Evolutionary conservation across 2,113 vertebrate species (phyloP), one percentile per base, ranked within the genome.

Genomic region (Typhlomys cinereus): DNA sequence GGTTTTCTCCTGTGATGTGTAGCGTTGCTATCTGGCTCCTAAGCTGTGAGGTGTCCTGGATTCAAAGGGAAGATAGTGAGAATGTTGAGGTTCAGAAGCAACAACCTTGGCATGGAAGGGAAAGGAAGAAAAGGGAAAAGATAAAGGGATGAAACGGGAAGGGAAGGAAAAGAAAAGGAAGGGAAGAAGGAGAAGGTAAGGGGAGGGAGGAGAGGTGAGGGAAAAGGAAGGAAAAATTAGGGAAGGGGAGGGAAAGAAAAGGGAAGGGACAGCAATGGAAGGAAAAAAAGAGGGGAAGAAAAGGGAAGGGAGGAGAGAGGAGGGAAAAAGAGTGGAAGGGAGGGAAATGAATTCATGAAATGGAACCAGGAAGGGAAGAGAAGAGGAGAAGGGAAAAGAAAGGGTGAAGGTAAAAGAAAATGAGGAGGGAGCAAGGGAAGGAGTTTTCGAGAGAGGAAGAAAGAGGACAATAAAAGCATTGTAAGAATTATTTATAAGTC

Each of bases 401-500:
- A 21, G 27, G 34, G n/a, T n/a, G n/a, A n/a, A 41, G 25, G 20
- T 1, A 29, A 18, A n/a, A 8, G 5, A 27, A n/a, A 15, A 48
- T 1, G 10, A 29, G 25, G 4, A 66, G 12, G 52, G 5, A 34
- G 9, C 46, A 9, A 29, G 59, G 50, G 15, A 14, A 20, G 44
- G n/a, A n/a, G n/a, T n/a, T n/a, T n/a, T n/a, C n/a, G n/a, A n/a
- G n/a, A n/a, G 8, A 61, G 18, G 41, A 8, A 64, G 3, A 25
- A 48, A 48, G 11, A 39, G n/a, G 88, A 96, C 64, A 96, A 89
- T 73, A 66, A 83, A 52, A 48, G 62, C 36, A 88, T 69, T 96
- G 78, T 94, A 91, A 79, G 89, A 94, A 91, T 83, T 95, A 94
- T 90, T 93, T 96, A 39, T 92, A 94, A 59, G 76, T 92, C 75